Evolutionary conservation across 2,797 vertebrate genomes (phyloP), one percentile per base, ranked within the genome.

Genomic region (Sciaenops ocellatus): DNA sequence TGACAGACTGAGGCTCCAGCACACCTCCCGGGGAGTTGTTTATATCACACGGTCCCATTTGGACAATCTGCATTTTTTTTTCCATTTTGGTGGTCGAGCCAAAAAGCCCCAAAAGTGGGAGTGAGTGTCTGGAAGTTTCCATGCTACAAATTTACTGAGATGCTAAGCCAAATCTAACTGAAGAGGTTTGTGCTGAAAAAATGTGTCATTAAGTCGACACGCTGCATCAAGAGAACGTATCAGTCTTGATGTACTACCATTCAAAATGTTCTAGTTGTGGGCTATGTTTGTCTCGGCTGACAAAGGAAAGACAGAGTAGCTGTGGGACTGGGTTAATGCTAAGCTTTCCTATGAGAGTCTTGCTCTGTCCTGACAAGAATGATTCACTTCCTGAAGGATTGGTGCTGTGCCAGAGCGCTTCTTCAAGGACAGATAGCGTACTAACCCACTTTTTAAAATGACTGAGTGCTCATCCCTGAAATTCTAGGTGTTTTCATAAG

Each of bases 401-500:
- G 90, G 78, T 85, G 82, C 84, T 62, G 78, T 57, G 84, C 88
- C 85, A 89, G 77, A 88, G 83, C 41, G 66, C 88, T 87, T 85
- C 85, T 92, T 91, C 90, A 93, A 91, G 92, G 91, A 91, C 89
- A 89, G 84, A 90, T 78, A 90, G 85, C 12, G 68, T 17, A 70
- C 78, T 85, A 84, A 88, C 83, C 79, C 71, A 82, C 82, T 89
- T 90, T 82, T 78, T 65, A 70, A 77, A 87, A 83, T 85, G 70
- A 88, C 77, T 65, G 76, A 87, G 74, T 82, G 69, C 74, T 78
- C 67, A 83, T 80, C 66, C 62, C 81, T 69, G 78, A 81, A 74
- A 89, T 68, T 80, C 60, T 46, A 60, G 47, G 76, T 81, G 51
- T 80, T 85, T 89, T 86, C 30, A 69, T 38, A 60, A 73, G 76